A percentile compares a stretch with the other conserved stretches of the same genome.
These are phyloP conservation scores for Schizotus pectinicornis DNA, from an alignment of 2,888 invertebrate genomes.

Conservation along the genomic window DNA sequence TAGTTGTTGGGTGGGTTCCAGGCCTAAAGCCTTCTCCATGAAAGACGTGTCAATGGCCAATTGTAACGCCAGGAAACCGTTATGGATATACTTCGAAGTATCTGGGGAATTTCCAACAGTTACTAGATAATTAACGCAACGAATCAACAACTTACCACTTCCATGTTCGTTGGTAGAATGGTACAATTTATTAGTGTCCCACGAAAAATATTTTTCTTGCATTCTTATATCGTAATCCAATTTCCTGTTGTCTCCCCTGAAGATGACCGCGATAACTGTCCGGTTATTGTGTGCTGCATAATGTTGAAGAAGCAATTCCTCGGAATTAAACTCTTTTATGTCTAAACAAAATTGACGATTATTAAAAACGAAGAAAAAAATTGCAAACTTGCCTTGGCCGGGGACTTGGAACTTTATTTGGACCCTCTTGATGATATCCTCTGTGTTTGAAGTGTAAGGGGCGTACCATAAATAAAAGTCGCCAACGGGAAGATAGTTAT, in stretches of 20 bases:
- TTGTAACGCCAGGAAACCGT: slow-evolving; percentile 65
- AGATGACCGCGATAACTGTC: slow-evolving; percentile 45
- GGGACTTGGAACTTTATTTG: slow-evolving; percentile 46
- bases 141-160: slow-evolving; percentile 15
- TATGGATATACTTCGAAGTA: slow-evolving; percentile 57
- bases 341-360: slow-evolving; percentile 37
- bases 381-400: slow-evolving; percentile 46
- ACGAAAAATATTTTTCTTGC: slow-evolving; percentile 40
- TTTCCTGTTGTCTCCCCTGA: slow-evolving; percentile 32
- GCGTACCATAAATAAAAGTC: slow-evolving; percentile 45
- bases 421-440: slow-evolving; percentile 45
- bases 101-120: slow-evolving; percentile 41
- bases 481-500: slow-evolving; percentile 28
- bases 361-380: background rate
- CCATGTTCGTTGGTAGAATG: slow-evolving; percentile 21
- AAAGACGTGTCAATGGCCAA: slow-evolving; percentile 66
- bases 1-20: slow-evolving; percentile 15
- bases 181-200: slow-evolving; percentile 43
- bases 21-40: slow-evolving; percentile 50
- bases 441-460: slow-evolving; percentile 46
- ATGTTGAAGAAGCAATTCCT: slow-evolving; percentile 42
- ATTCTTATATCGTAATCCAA: slow-evolving; percentile 49
- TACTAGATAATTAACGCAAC: background rate
- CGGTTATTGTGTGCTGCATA: slow-evolving; percentile 39
- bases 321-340: slow-evolving; percentile 42